These are phyloP conservation scores for Leucoptera coffeella DNA, from an alignment of 2,888 invertebrate species.

Conservation along the genomic window DNA sequence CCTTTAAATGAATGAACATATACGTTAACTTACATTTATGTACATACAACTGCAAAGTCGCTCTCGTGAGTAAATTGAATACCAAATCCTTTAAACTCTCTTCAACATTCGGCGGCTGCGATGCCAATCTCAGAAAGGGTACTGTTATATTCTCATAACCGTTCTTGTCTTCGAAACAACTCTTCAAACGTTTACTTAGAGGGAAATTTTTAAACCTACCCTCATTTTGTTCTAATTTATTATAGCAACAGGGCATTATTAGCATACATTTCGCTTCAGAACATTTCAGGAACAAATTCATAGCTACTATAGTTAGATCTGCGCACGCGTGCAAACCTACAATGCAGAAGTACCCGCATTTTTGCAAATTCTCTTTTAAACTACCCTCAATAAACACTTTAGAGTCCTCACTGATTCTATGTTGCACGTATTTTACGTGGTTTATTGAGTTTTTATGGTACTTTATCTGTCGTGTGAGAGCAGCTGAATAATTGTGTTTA, in stretches of 20 bases:
- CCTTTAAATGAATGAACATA: too few species aligned
- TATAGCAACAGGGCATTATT: slow-evolving; percentile 77
- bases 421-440: slow-evolving; percentile 52
- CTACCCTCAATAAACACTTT: slow-evolving; percentile 24
- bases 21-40: slow-evolving; percentile 38
- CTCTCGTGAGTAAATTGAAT: slow-evolving; percentile 54
- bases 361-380: slow-evolving; percentile 25
- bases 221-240: slow-evolving; percentile 44
- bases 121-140: slow-evolving; percentile 67
- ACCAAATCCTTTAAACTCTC: slow-evolving; percentile 42
- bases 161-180: slow-evolving; percentile 18
- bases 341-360: slow-evolving; percentile 20
- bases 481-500: slow-evolving; percentile 43
- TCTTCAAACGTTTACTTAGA: slow-evolving; percentile 43
- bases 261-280: slow-evolving; percentile 48
- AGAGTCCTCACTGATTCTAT: slow-evolving; percentile 50
- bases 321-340: slow-evolving; percentile 73
- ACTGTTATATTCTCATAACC: slow-evolving; percentile 42
- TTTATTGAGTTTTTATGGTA: slow-evolving; percentile 43
- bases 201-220: slow-evolving; percentile 60
- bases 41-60: slow-evolving; percentile 57
- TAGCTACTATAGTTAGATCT: slow-evolving; percentile 63
- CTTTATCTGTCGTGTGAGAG: slow-evolving; percentile 50
- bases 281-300: slow-evolving; percentile 59
- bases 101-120: slow-evolving; percentile 56